These are phyloP conservation scores for Drosophila virilis DNA, from an alignment of 1,140 invertebrate species.

Conservation along the genomic window DNA sequence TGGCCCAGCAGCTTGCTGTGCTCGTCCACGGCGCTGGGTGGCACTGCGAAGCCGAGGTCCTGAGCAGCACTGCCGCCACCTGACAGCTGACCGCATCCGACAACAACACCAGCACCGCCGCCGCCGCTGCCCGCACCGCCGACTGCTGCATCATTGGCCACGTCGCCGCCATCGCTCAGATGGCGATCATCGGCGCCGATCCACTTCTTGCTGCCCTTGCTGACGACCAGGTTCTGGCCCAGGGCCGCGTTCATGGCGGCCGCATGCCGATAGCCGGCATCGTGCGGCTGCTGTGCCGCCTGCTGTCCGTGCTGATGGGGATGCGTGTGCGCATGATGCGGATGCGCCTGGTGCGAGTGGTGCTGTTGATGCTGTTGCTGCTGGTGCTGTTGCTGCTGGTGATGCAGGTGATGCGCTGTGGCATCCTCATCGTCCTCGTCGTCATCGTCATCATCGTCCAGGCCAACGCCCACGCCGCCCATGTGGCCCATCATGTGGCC, in stretches of 20 bases:
- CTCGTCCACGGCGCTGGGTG: conserved; percentile 72
- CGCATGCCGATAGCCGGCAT: conserved; percentile 64
- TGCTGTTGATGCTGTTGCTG: conserved; percentile 40
- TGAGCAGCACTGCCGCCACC: conserved; percentile 28
- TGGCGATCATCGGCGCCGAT: conserved; percentile 75
- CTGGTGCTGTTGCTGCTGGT: conserved; percentile 33
- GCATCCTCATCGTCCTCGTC: conserved; percentile 68
- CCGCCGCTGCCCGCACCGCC: conserved; percentile 1
- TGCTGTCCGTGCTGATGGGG: conserved; percentile 56
- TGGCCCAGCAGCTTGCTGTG: conserved; percentile 77
- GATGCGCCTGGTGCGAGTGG: conserved; percentile 41
- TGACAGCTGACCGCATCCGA: conserved; percentile 40
- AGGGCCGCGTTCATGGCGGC: conserved; percentile 70
- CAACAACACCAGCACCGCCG: not conserved
- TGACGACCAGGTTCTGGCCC: conserved; percentile 82
- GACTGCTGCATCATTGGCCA: conserved; percentile 42
- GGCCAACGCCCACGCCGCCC: conserved; percentile 52
- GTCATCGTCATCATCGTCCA: conserved; percentile 75
- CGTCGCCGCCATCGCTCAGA: conserved; percentile 59
- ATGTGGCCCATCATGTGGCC: conserved; percentile 77
- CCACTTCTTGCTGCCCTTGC: conserved; percentile 84
- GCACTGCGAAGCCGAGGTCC: conserved; percentile 76
- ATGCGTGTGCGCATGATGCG: conserved; percentile 29
- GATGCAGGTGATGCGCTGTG: conserved; percentile 38
- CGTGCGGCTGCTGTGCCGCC: conserved; percentile 47